These are phyloP conservation scores for Zosterops japonicus DNA, from an alignment of 2,113 vertebrate species.

Conservation along the genomic window DNA sequence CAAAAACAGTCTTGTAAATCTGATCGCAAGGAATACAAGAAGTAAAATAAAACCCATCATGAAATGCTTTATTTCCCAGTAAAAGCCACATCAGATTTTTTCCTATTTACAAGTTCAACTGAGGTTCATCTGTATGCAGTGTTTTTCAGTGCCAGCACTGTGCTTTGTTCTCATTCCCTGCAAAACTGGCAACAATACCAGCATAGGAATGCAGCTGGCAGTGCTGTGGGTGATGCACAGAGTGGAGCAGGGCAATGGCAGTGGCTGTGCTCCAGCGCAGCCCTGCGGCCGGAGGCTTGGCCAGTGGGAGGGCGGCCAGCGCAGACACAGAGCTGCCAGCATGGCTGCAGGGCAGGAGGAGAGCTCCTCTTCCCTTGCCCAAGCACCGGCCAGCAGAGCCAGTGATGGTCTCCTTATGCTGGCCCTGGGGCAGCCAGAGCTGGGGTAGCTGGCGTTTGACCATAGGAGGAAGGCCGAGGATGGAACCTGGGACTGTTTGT, in stretches of 20 bases:
- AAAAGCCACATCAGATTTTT: neutral
- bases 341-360: fast-evolving
- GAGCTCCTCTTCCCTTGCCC: neutral
- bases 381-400: neutral
- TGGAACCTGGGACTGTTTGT: neutral
- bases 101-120: slow-evolving; percentile 7
- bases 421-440: neutral
- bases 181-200: slow-evolving; percentile 27
- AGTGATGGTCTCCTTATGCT: fast-evolving
- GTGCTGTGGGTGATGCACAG: slow-evolving; percentile 1
- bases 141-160: slow-evolving; percentile 24
- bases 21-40: neutral
- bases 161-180: slow-evolving; percentile 45
- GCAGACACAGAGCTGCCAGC: fast-evolving
- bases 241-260: slow-evolving; percentile 15
- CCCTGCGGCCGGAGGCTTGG: fast-evolving
- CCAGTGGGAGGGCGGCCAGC: neutral
- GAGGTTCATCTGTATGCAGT: slow-evolving; percentile 5
- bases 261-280: neutral
- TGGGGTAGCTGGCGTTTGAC: neutral
- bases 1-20: neutral
- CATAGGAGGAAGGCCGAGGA: fast-evolving
- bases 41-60: slow-evolving; percentile 3
- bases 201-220: slow-evolving; percentile 38
- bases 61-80: neutral